Conservation (phyloP, 2,113 vertebrate species). For the Phylloscopus whistleri region DNA sequence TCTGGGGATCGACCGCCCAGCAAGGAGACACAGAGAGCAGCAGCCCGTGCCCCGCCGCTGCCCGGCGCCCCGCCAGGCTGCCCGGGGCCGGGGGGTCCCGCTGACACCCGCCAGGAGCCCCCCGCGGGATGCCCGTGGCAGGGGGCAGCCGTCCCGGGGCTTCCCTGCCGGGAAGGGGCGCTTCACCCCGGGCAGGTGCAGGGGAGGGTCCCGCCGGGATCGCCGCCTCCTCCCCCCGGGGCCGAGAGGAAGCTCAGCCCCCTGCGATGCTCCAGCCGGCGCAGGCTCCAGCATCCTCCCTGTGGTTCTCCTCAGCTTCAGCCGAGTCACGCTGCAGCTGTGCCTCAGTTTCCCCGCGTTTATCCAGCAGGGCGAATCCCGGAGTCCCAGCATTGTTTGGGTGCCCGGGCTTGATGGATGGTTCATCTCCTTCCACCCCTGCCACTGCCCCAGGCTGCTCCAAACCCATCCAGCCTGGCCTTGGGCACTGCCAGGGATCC, state of each 20-base stretch:
- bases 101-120: neutral
- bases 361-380: neutral
- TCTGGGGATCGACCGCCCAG: slow-evolving; percentile 60
- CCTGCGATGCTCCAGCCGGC: neutral
- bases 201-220: neutral
- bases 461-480: fast-evolving
- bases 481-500: neutral
- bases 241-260: neutral
- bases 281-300: fast-evolving
- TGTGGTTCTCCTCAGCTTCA: fast-evolving
- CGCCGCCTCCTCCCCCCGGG: neutral
- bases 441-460: fast-evolving
- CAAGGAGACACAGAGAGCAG: slow-evolving; percentile 48
- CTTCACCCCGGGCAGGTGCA: neutral
- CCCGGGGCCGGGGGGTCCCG: neutral
- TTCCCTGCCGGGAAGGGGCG: fast-evolving
- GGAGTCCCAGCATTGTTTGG: neutral
- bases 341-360: slow-evolving; percentile 14
- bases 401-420: neutral
- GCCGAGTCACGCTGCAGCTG: neutral
- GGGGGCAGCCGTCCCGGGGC: fast-evolving
- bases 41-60: neutral
- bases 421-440: fast-evolving
- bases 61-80: neutral
- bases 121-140: fast-evolving